phyloP scores from a whole-genome alignment of 2,888 invertebrate species.

The Mythimna lalbum region DNA sequence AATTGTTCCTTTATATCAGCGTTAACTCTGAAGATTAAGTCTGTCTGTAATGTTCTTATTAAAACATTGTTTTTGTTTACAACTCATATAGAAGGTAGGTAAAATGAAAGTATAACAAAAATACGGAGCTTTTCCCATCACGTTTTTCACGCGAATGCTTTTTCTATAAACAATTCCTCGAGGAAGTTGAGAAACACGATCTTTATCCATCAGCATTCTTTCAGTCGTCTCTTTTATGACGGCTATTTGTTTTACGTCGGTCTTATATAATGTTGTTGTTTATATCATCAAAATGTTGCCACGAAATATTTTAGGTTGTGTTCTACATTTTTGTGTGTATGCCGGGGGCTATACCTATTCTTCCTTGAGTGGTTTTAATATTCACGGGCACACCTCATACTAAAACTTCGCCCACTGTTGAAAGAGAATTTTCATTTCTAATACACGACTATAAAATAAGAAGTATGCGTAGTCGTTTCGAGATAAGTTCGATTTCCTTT shows the following conservation, averaged over 20 bases:
- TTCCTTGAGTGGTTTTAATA: constrained; percentile 31
- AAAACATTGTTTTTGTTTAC: constrained; percentile 37
- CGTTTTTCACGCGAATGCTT: constrained; percentile 40
- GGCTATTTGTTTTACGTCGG: constrained; percentile 45
- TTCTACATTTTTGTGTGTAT: constrained; percentile 13
- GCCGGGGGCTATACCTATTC: constrained; percentile 6
- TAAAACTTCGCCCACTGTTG: constrained; percentile 7
- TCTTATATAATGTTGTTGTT: constrained; percentile 44
- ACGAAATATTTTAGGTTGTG: constrained; percentile 25
- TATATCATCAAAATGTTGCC: constrained; percentile 40
- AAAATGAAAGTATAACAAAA: constrained; percentile 23
- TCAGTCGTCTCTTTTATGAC: constrained; percentile 45
- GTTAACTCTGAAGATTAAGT: constrained; percentile 31
- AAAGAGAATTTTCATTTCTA: constrained; percentile 20
- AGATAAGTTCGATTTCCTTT: constrained; percentile 33
- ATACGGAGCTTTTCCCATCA: constrained; percentile 33
- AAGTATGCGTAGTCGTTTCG: constrained; percentile 8
- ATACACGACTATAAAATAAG: constrained; percentile 11
- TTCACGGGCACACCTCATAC: constrained; percentile 3
- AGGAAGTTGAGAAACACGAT: constrained; percentile 43
- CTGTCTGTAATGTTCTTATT: constrained; percentile 27
- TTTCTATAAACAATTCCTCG: constrained; percentile 45
- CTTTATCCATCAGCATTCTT: constrained; percentile 50
- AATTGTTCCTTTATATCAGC: constrained; percentile 32
- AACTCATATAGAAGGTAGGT: constrained; percentile 17